Evolutionary conservation across 2,113 vertebrate species (phyloP), one percentile per base, ranked within the genome.

Genomic region (Podarcis raffonei): DNA sequence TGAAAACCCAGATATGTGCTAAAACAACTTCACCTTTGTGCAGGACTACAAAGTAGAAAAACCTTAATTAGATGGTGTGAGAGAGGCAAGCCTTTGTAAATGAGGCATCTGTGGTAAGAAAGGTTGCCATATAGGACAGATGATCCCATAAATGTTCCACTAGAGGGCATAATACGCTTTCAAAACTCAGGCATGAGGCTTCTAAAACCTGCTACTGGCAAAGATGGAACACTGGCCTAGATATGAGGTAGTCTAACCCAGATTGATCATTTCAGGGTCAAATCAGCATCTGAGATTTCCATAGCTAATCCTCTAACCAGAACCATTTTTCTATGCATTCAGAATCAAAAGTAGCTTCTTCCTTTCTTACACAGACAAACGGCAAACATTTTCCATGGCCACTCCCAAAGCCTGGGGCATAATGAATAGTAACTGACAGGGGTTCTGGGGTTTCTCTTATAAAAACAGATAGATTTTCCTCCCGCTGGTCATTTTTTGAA

Each of bases 131-230:
- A 5, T 23, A 65, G 23, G 9, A 57, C 32, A 15, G 30, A 4
- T 22, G 48, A 71, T 78, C 23, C 72, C 42, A 42, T 62, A 16
- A 62, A 48, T 9, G 59, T 77, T 83, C 85, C 89, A 83, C 89
- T 83, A 90, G 89, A 27, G 85, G 89, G 85, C 53, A 78, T 7
- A 35, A 7, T 83, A 71, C 53, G 20, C 35, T 57, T 77, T 82
- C 32, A 20, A 62, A 62, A 30, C 79, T 57, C 23, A 48, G 20
- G n/a, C 16, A 75, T 66, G 42, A n/a, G 32, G 23, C 48, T 59
- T 37, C 78, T 39, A 37, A 69, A 76, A 74, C 84, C 39, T 20
- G 57, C 53, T 42, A 57, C 68, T 7, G 12, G 35, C 8, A 66
- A 59, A 79, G 65, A 84, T 53, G 32, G 68, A 65, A 81, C 32